Conservation (phyloP, 2,113 vertebrate species). For the Tragelaphus buxtoni region DNA sequence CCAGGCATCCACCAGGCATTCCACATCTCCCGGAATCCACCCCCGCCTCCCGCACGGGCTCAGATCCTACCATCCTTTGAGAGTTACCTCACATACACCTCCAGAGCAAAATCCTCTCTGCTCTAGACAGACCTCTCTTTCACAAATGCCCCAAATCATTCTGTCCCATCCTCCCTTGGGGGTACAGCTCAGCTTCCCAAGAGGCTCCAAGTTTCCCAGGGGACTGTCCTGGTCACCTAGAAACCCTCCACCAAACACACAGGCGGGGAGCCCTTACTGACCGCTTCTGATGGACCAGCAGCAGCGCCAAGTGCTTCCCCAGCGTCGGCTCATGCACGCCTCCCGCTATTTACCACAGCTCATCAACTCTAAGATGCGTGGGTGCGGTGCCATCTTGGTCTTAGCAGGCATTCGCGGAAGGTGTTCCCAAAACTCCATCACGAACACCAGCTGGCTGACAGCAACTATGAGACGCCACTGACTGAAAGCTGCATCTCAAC, state of each 20-base stretch:
- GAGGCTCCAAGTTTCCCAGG: neutral
- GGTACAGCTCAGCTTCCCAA: neutral
- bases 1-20: neutral
- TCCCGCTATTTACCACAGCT: constrained; percentile 61
- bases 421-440: constrained; percentile 41
- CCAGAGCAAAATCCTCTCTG: neutral
- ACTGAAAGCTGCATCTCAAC: constrained; percentile 51
- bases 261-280: neutral
- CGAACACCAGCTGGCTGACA: constrained; percentile 55
- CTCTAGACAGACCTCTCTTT: neutral
- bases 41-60: neutral
- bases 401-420: constrained; percentile 47
- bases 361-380: constrained; percentile 67
- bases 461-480: constrained; percentile 54
- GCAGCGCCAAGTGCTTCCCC: neutral
- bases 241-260: neutral
- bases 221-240: neutral
- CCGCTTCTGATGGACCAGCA: neutral
- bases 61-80: neutral
- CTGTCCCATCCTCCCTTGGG: neutral
- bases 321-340: neutral
- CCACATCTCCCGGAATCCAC: neutral
- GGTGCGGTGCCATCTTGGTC: constrained; percentile 44
- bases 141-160: neutral
- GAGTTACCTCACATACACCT: neutral